Evolutionary conservation across 37 sponge, comb jelly and placozoan species (phyloP), one percentile per base, ranked within the genome.

Genomic region (Amphimedon queenslandica): DNA sequence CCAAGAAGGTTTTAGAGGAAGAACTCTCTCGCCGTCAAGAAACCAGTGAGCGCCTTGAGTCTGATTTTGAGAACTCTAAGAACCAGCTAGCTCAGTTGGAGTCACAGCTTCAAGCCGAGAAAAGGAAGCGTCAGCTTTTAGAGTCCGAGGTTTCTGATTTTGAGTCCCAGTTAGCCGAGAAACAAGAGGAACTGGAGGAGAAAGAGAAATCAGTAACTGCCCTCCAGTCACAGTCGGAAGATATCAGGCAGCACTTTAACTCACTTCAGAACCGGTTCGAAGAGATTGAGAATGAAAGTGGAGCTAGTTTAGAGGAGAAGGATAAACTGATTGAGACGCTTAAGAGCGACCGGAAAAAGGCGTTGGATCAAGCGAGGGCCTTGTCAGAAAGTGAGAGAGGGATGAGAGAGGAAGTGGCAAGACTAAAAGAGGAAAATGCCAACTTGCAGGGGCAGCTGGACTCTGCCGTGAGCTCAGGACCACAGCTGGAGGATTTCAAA

Each of bases 391-490:
- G 81, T 56, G 76, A 81, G 37, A 72, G 73, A 34, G 58, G 30
- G 18, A 34, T 53, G 6, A 72, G 73, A 34, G 58, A 21, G 18
- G 27, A 40, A 4, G 25, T 81, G 0, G 51, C 30, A 0, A 41
- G 68, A 20, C 67, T 83, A 18, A 51, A 78, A 61, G 76, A 83
- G 64, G 71, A 88, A 38, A 78, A 70, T 41, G 73, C 89, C 34
- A 74, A 42, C 2, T 42, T 90, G 63, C 76, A 85, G 40, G 91
- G 91, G 1, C 43, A 85, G 58, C 30, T 90, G 24, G 86, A 84
- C 35, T 70, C 71, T 13, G 20, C 71, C 13, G 64, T 57, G 28
- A 34, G 77, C 0, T 51, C 71, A 13, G 40, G 63, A 1, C 57
- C 42, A 30, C 37, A 25, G 6, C 25, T 73, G 40, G 79, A 77